Evolutionary conservation across 1,140 invertebrate species (phyloP).

Genomic region (Andrena cerasifolii): DNA sequence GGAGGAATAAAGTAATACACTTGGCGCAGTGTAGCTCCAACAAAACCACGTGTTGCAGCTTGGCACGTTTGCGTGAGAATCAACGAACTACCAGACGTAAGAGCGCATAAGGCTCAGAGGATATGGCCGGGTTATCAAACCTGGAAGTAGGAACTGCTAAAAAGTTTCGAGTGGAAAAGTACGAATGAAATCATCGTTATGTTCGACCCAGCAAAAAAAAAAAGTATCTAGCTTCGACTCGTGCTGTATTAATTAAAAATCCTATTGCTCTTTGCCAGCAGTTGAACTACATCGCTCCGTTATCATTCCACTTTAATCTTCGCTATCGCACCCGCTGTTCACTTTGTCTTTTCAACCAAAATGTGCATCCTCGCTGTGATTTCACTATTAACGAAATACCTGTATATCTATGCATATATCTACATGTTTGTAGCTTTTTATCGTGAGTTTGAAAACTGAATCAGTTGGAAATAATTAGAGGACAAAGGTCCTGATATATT

Average conservation of each 20-base stretch:
- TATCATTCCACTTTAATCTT: not conserved
- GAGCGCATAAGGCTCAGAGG: constrained; percentile 15
- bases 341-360: not conserved
- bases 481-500: no score
- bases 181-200: constrained; percentile 20
- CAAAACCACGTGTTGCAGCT: constrained; percentile 44
- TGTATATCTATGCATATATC: no score
- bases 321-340: not conserved
- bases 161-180: constrained; percentile 33
- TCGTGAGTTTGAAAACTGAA: no score
- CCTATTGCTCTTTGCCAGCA: not conserved
- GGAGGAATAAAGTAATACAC: constrained; percentile 11
- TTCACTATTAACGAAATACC: no score
- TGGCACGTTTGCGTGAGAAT: constrained; percentile 53
- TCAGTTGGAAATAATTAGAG: no score
- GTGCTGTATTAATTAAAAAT: constrained; percentile 6
- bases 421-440: no score
- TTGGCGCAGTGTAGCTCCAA: constrained; percentile 9
- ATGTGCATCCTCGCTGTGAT: not conserved
- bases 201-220: not conserved
- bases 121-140: constrained; percentile 21
- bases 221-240: no score
- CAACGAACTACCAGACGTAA: constrained; percentile 23
- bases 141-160: constrained; percentile 25
- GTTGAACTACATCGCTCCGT: not conserved